These are phyloP conservation scores for Trogon melanurus DNA, from an alignment of 2,113 vertebrate species.

Conservation along the genomic window DNA sequence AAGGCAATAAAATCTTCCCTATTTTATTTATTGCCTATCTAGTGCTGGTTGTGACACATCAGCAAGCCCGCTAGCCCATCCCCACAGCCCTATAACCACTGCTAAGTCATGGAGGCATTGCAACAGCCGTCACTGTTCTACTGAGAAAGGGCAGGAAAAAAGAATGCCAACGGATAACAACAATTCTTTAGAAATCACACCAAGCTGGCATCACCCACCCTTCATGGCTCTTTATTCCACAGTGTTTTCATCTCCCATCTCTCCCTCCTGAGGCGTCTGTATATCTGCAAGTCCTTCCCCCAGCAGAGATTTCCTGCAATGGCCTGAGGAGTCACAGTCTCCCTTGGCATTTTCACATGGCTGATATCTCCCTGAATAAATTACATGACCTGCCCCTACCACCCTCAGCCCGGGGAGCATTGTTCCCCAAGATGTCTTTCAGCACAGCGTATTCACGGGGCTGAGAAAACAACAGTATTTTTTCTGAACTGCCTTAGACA, in stretches of 20 bases:
- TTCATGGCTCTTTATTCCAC: neutral
- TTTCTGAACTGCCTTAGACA: neutral
- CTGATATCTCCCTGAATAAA: constrained; percentile 35
- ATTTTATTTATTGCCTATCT: neutral
- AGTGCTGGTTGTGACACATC: neutral
- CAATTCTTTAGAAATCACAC: neutral
- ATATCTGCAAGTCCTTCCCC: neutral
- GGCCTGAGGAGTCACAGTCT: constrained; percentile 35
- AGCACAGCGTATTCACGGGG: neutral
- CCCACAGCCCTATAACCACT: neutral
- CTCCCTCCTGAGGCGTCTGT: neutral
- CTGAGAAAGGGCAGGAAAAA: accelerated
- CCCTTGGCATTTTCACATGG: constrained; percentile 18
- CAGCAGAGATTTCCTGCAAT: constrained; percentile 21
- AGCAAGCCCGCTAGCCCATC: neutral
- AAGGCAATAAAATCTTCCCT: neutral
- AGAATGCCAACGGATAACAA: accelerated
- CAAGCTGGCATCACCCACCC: neutral
- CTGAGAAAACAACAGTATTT: neutral
- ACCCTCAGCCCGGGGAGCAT: neutral
- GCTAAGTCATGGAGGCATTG: constrained; percentile 21
- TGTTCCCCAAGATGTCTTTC: neutral
- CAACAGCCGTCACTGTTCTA: neutral
- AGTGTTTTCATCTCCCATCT: neutral
- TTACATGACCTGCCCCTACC: neutral